Percentiles rank a stretch among this genome's conserved stretches.
These are phyloP conservation scores for Myotis myotis DNA, from an alignment of 2,797 vertebrate species.

Conservation along the genomic window DNA sequence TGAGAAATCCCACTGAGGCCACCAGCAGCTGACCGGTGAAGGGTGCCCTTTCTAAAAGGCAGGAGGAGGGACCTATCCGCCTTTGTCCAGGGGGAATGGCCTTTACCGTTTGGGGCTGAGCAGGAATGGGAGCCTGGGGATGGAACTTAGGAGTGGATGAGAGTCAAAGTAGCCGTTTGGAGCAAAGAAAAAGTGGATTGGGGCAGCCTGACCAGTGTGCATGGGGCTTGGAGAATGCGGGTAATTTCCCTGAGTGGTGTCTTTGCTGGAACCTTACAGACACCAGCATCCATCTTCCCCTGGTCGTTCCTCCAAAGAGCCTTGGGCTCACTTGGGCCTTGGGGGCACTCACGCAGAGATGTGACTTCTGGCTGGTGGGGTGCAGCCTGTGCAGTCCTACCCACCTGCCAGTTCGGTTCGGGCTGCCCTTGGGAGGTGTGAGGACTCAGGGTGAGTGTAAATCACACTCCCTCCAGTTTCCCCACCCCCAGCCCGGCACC, in stretches of 20 bases:
- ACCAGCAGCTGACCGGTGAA: not conserved
- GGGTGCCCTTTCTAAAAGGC: not conserved
- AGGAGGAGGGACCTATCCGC: not conserved
- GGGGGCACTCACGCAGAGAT: not conserved
- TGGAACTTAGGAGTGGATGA: not conserved
- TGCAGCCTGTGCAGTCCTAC: not conserved
- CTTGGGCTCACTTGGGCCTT: not conserved
- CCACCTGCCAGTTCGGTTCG: not conserved
- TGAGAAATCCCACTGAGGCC: not conserved
- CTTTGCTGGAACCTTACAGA: not conserved
- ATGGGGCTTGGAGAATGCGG: not conserved
- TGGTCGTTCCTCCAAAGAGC: not conserved
- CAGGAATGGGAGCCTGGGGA: not conserved
- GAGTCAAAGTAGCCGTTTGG: not conserved
- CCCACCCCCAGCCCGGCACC: conserved; percentile 52
- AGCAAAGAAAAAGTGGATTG: not conserved
- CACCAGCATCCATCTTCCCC: not conserved
- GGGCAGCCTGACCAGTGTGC: not conserved
- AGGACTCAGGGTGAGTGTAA: conserved; percentile 69
- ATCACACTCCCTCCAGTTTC: conserved; percentile 61
- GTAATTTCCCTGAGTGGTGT: not conserved
- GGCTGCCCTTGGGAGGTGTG: conserved; percentile 71
- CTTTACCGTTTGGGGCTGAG: not conserved
- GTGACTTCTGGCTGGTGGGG: not conserved
- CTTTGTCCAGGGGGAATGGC: not conserved